Evolutionary conservation across 2,113 vertebrate genomes (phyloP), one percentile per base, ranked within the genome.

Genomic region (Narcine bancroftii): DNA sequence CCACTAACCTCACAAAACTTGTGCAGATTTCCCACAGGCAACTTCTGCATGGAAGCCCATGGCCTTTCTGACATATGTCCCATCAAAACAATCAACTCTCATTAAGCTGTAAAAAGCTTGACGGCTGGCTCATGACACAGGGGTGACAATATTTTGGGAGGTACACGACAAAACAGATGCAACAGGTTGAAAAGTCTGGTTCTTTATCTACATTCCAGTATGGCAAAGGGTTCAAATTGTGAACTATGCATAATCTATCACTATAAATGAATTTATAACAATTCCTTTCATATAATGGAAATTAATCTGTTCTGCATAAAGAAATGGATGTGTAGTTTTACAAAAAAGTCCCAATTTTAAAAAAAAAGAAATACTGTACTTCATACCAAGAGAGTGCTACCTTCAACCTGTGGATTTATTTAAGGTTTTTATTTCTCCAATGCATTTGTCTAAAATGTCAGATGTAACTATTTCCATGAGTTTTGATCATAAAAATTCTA

Each of bases 361-460:
- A 56, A n/a, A 26, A 26, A 53, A 83, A 26, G 53, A 56, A 47
- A 21, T 0, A 33, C 21, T 50, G 17, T 77, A 77, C 21, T 77
- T 77, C 24, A 47, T 39, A 13, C 75, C 79, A 53, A 53, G 3
- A 60, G 29, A 60, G 3, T 21, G 53, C 19, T 53, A 91, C 39
- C 26, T 15, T 69, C 89, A 65, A 69, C 36, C 24, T 29, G 89
- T 29, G 60, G 26, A 11, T 45, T 47, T 69, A 24, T 42, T 36
- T 69, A 63, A 71, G 39, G 26, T 91, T 69, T 45, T 39, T 91
- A 69, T 91, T 71, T 69, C 71, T 69, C 79, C 39, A 71, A 91
- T 71, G 89, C 65, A 91, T 69, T 66, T 69, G 60, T 91, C 65
- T 69, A 71, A 91, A 91, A 60, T 87, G 81, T 87, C 81, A 87